Evolutionary conservation across 64 coral and sea anemone genomes (phyloP).

Genomic region (Porites australiensis): DNA sequence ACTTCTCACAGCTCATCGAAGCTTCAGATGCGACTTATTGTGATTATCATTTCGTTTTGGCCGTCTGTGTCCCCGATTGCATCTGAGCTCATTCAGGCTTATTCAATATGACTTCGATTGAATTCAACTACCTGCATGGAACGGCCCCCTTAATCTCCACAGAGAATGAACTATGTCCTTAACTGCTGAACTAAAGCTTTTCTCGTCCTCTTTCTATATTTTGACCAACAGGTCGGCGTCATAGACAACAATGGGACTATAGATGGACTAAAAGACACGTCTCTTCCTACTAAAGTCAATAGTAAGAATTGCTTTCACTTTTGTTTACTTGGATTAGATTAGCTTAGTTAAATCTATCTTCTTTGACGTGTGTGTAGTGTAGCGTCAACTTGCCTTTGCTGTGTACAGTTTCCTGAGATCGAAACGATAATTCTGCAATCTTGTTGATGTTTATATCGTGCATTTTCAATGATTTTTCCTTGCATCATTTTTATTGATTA

Average conservation of each 20-base stretch:
- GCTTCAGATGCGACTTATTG: not conserved
- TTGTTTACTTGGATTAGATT: conserved; percentile 42
- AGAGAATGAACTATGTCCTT: no score
- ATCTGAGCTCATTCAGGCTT: not conserved
- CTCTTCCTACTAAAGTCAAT: conserved; percentile 37
- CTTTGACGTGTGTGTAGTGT: not conserved
- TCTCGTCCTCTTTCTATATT: conserved; percentile 18
- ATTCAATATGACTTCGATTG: no score
- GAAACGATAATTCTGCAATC: not conserved
- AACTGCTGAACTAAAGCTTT: no score
- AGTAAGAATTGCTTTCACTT: conserved; percentile 20
- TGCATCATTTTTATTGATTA: not conserved
- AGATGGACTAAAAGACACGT: conserved; percentile 65
- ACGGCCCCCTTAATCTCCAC: no score
- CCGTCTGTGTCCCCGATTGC: not conserved
- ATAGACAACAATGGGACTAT: conserved; percentile 92
- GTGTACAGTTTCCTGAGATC: not conserved
- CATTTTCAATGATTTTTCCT: not conserved
- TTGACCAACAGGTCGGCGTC: conserved; percentile 80
- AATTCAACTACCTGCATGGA: no score
- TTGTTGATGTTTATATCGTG: not conserved
- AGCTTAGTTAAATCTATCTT: not conserved
- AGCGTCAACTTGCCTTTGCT: not conserved
- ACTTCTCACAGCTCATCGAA: conserved; percentile 34
- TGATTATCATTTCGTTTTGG: not conserved